Percentiles rank a stretch among this genome's conserved stretches.
Evolutionary conservation across 2,797 vertebrate genomes (phyloP).

Genomic region (Adelosebastes latens): DNA sequence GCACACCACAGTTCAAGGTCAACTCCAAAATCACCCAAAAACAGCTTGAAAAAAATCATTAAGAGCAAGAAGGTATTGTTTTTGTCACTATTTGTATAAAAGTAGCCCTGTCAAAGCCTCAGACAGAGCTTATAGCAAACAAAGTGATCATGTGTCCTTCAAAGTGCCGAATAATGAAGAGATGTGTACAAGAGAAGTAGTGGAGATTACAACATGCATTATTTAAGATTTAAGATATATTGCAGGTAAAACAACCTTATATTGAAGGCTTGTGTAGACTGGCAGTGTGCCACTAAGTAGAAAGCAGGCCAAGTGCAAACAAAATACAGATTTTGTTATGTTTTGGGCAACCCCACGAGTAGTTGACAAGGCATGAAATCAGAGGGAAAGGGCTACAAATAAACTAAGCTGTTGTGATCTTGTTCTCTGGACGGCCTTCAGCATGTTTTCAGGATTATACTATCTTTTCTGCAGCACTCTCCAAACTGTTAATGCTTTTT

Average conservation of each 20-base stretch:
- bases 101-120: not conserved
- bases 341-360: constrained; percentile 11
- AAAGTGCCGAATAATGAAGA: not conserved
- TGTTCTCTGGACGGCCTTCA: constrained; percentile 45
- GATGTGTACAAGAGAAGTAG: not conserved
- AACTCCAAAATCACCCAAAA: not conserved
- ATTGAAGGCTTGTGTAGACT: constrained; percentile 11
- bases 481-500: constrained; percentile 3
- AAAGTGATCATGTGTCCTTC: not conserved
- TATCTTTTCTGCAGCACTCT: constrained; percentile 5
- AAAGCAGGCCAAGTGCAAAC: constrained; percentile 44
- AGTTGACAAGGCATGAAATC: constrained; percentile 58
- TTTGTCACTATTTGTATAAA: not conserved
- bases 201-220: not conserved
- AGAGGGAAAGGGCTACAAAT: constrained; percentile 50
- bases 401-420: constrained; percentile 48
- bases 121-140: not conserved
- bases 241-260: constrained; percentile 12
- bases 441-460: constrained; percentile 33
- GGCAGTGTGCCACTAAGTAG: constrained; percentile 24
- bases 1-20: not conserved
- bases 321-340: constrained; percentile 33
- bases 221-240: not conserved
- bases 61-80: not conserved
- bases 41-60: not conserved